Conservation (phyloP, 1,140 invertebrate genomes). For the Platyscapa corneri region DNA sequence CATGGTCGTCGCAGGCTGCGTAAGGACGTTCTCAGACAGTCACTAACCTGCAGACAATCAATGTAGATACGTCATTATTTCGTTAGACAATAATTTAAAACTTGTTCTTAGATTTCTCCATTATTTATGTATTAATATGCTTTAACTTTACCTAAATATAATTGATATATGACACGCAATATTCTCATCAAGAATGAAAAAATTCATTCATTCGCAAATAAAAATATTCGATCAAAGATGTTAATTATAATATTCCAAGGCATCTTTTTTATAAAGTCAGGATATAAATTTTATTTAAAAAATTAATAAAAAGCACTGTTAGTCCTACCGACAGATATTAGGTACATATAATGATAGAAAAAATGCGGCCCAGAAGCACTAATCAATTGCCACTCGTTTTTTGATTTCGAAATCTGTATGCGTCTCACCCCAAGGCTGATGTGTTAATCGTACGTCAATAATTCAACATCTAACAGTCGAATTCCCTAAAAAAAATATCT, state of each 20-base stretch:
- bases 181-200: neutral
- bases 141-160: neutral
- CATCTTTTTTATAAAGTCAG: neutral
- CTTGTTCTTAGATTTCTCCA: neutral
- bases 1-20: constrained; percentile 17
- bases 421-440: constrained; percentile 43
- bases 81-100: neutral
- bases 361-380: neutral
- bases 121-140: neutral
- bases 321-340: neutral
- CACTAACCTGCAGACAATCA: constrained; percentile 19
- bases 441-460: constrained; percentile 23
- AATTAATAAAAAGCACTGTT: constrained; percentile 14
- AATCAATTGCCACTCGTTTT: constrained; percentile 28
- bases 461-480: constrained; percentile 19
- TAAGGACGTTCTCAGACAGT: constrained; percentile 30
- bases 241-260: neutral
- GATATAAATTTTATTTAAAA: neutral
- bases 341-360: neutral
- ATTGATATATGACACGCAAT: neutral
- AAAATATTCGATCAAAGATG: neutral
- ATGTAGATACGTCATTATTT: constrained; percentile 10
- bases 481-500: neutral
- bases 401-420: constrained; percentile 44
- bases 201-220: neutral